Conservation (phyloP, 92 coral and sea anemone species). For the Paragorgia papillata region DNA sequence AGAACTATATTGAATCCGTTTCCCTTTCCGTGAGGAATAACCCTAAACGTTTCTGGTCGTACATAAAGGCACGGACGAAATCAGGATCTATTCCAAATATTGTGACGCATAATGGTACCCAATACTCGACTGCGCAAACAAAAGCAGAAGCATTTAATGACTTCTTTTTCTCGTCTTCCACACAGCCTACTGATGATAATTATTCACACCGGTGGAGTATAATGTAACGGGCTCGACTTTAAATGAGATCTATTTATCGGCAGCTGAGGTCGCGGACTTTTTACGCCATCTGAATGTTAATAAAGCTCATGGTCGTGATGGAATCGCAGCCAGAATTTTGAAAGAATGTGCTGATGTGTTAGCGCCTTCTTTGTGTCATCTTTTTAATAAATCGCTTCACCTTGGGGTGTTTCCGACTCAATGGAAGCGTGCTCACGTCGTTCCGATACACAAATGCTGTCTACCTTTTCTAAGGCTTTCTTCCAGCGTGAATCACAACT, state of each 20-base stretch:
- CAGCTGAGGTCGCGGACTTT: conserved; percentile 26
- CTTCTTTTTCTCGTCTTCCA: conserved; percentile 22
- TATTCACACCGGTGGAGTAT: neutral
- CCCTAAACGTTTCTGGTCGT: conserved; percentile 51
- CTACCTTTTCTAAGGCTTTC: neutral
- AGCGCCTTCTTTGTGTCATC: conserved; percentile 29
- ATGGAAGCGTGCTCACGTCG: conserved; percentile 31
- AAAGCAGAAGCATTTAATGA: conserved; percentile 41
- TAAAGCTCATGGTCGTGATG: conserved; percentile 27
- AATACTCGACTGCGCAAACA: neutral
- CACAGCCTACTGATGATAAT: conserved; percentile 9
- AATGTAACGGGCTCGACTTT: neutral
- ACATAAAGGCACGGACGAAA: conserved; percentile 44
- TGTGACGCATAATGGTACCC: conserved; percentile 5
- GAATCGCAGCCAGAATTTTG: conserved; percentile 19
- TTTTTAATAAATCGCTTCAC: conserved; percentile 29
- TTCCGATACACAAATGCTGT: conserved; percentile 18
- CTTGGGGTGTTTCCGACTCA: conserved; percentile 1
- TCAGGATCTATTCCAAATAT: conserved; percentile 43
- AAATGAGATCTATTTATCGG: conserved; percentile 1
- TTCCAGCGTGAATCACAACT: neutral
- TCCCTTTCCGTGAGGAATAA: conserved; percentile 19
- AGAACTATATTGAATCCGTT: conserved; percentile 28
- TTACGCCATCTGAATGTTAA: conserved; percentile 15
- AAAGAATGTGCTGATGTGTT: conserved; percentile 36